phyloP scores from a whole-genome alignment of 2,113 vertebrate genomes.

The Sphyrna mokarran region DNA sequence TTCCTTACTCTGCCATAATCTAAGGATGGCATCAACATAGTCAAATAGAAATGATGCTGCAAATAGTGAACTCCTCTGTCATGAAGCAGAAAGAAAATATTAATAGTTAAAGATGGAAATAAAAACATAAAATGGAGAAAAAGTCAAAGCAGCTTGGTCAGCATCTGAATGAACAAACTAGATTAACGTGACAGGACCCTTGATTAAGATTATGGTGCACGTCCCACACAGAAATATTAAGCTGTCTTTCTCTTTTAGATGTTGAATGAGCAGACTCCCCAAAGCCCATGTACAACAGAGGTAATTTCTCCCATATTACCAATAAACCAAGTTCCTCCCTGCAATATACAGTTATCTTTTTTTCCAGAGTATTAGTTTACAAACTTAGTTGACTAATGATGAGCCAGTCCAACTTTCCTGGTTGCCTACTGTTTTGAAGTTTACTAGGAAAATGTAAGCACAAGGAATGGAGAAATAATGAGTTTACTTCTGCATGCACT shows the following conservation, averaged over 20 bases:
- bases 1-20: no score
- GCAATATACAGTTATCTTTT: background rate
- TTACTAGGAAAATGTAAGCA: background rate
- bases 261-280: background rate
- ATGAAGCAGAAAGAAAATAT: background rate
- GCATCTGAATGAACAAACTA: background rate
- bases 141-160: background rate
- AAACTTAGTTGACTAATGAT: background rate
- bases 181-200: background rate
- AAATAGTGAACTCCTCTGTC: background rate
- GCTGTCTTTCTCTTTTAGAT: background rate
- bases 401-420: background rate
- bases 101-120: background rate
- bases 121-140: background rate
- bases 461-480: background rate
- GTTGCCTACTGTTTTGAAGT: background rate
- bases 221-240: background rate
- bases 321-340: background rate
- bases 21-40: background rate
- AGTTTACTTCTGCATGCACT: background rate
- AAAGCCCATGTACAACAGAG: background rate
- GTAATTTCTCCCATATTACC: background rate
- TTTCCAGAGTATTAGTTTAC: background rate
- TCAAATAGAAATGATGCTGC: background rate
- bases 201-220: background rate